Base-by-base conservation (phyloP, 2,797 vertebrate species). In the Dendrocincla fuliginosa region DNA sequence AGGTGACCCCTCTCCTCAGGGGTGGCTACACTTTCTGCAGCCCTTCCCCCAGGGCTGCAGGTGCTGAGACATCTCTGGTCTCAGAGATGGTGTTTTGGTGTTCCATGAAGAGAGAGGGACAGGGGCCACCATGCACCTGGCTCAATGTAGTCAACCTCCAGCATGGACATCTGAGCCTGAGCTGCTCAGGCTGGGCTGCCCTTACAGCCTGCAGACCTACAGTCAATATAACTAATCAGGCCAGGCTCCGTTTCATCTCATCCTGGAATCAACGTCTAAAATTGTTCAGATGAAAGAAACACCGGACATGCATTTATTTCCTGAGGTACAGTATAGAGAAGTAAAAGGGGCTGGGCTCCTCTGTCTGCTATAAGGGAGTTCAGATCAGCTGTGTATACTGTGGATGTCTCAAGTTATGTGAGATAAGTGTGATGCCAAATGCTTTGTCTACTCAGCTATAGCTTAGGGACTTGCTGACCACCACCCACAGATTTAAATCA, bases 141-240 rank as follows among this genome's bases (percentile, higher is more conserved):
- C 52, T 73, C 52, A 5, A 1, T 2, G 2, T 1, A 22, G 61
- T 11, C 28, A 70, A 4, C 11, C 2, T 4, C 33, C 32, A 30
- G 17, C 63, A 17, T 0, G 0, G 42, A 10, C 2, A 0, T 56
- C 60, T 37, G 55, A 0, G 1, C 42, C 68, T 39, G 71, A 61
- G 68, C 71, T 50, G 56, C 64, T 85, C 60, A 23, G 35, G n/a
- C 47, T 35, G 32, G 30, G 41, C 49, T 63, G 10, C 50, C 30
- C 57, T 59, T 16, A 16, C 3, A 55, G n/a, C 20, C 73, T 46
- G 77, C 52, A 70, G 60, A 64, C 19, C 1, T 5, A 10, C 0
- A 52, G 75, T 23, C 49, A 78, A 6, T 53, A 5, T 7, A 41
- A 64, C 1, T 3, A 35, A 65, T 35, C 52, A 25, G 28, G 24